Conservation (phyloP, 2,888 invertebrate species). For the Himalopsyche tibetana region DNA sequence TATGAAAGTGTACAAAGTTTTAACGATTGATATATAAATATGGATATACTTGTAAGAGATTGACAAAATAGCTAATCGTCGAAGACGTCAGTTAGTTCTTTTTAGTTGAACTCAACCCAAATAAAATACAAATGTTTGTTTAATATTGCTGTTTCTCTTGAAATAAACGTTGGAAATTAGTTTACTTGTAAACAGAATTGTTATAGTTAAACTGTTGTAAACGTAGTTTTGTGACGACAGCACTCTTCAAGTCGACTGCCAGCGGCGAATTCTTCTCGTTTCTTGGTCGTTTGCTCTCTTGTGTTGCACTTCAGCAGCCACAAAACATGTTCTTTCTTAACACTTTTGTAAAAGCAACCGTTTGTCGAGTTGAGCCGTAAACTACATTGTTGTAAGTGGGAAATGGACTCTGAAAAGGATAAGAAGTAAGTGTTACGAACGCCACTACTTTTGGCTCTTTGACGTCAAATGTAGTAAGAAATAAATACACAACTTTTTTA, state of each 20-base stretch:
- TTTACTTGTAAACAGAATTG: no score
- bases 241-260: neutral
- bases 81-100: no score
- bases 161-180: no score
- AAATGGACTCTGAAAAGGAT: conserved; percentile 11
- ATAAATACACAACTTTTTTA: no score
- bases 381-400: conserved; percentile 16
- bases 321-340: conserved; percentile 2
- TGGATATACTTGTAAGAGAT: no score
- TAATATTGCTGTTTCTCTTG: no score
- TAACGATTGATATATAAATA: no score
- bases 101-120: no score
- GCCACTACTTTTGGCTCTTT: neutral
- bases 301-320: neutral
- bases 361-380: conserved; percentile 34
- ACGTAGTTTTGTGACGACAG: neutral
- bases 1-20: no score
- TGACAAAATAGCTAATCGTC: no score
- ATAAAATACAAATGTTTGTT: no score
- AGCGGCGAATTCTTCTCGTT: conserved; percentile 15
- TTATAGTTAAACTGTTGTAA: neutral
- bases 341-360: conserved; percentile 34
- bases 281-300: conserved; percentile 27
- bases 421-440: neutral
- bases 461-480: no score